A percentile compares a stretch with the other conserved stretches of the same genome.
Evolutionary conservation across 2,888 invertebrate genomes (phyloP).

Genomic region (Catonia carolina): DNA sequence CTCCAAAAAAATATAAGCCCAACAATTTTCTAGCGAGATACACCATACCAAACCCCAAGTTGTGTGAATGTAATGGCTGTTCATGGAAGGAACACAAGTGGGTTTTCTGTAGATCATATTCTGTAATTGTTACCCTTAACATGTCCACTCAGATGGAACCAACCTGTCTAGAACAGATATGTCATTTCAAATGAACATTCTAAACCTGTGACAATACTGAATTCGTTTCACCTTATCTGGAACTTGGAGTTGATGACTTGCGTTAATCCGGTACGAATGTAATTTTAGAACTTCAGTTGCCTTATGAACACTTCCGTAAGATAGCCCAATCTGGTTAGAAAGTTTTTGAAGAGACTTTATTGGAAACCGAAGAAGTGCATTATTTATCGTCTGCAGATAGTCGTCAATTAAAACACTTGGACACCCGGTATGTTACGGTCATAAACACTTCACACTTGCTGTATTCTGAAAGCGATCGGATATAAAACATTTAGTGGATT

Average conservation of each 20-base stretch:
- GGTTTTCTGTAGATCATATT: conserved; percentile 4
- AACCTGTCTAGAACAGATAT: neutral
- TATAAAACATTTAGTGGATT: neutral
- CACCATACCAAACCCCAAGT: conserved; percentile 1
- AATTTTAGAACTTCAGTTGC: neutral
- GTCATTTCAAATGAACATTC: conserved; percentile 7
- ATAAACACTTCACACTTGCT: neutral
- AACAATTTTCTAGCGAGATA: neutral
- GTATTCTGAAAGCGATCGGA: neutral
- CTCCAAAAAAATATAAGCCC: neutral
- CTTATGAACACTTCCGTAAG: neutral
- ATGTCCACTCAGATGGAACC: neutral
- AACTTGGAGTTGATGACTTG: neutral
- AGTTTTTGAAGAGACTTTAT: neutral
- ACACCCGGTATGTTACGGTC: neutral
- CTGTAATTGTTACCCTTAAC: conserved; percentile 8
- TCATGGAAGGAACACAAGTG: neutral
- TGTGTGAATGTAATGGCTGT: neutral
- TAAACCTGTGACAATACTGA: conserved; percentile 4
- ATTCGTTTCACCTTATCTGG: conserved; percentile 6
- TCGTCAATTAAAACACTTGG: neutral
- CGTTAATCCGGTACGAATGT: neutral
- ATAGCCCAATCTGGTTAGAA: neutral
- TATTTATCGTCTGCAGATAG: conserved; percentile 1
- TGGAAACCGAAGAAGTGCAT: neutral